Conservation (phyloP, 1,140 invertebrate species). For the Nixonia krombeini region DNA sequence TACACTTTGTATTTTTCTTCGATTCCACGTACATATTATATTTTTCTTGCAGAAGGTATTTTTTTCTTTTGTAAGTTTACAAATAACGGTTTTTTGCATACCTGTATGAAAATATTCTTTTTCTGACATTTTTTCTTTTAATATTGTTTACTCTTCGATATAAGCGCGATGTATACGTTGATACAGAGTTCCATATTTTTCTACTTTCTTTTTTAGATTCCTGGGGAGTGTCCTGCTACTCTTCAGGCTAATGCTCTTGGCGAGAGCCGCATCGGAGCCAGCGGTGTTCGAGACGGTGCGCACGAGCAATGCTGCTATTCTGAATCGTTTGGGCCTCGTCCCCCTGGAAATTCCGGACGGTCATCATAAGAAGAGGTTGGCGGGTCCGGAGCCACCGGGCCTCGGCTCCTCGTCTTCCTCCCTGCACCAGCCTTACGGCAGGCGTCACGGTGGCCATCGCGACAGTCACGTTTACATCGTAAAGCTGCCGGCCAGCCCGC, state of each 20-base stretch:
- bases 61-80: no score
- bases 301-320: constrained; percentile 67
- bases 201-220: constrained; percentile 50
- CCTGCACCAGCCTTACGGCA: constrained; percentile 72
- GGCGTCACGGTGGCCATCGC: constrained; percentile 75
- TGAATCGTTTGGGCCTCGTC: constrained; percentile 73
- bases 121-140: no score
- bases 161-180: no score
- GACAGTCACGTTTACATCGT: constrained; percentile 88
- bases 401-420: constrained; percentile 40
- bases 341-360: constrained; percentile 74
- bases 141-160: no score
- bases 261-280: constrained; percentile 14
- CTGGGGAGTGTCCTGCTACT: constrained; percentile 14
- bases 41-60: no score
- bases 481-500: constrained; percentile 83
- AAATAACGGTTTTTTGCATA: no score
- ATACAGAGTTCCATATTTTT: no score
- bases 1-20: no score
- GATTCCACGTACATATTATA: no score
- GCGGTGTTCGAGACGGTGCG: constrained; percentile 63
- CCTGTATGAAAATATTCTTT: no score
- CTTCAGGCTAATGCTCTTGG: neutral
- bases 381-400: constrained; percentile 71
- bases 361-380: constrained; percentile 79